Conservation (phyloP, 2,113 vertebrate species). For the Scatophagus argus region DNA sequence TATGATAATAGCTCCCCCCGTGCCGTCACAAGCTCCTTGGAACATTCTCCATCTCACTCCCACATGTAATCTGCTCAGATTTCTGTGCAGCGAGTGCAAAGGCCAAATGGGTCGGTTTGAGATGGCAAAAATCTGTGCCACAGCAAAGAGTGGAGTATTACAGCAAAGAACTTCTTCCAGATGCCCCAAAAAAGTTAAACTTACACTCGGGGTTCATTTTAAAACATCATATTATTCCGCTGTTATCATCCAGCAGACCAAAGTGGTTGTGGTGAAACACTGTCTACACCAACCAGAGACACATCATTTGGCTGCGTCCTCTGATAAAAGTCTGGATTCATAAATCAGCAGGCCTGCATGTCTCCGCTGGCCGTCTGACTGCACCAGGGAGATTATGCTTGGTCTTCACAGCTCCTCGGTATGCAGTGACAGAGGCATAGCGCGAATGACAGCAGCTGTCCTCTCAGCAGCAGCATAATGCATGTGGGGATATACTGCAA, state of each 20-base stretch:
- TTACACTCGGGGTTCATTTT: not conserved
- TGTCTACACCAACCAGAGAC: not conserved
- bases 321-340: not conserved
- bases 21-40: slow-evolving; percentile 32
- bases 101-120: slow-evolving; percentile 67
- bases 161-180: not conserved
- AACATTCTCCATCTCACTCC: slow-evolving; percentile 53
- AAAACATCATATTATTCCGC: not conserved
- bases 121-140: slow-evolving; percentile 16
- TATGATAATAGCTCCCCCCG: slow-evolving; percentile 34
- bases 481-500: slow-evolving; percentile 12
- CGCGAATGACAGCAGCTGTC: slow-evolving; percentile 47
- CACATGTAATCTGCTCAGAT: slow-evolving; percentile 54
- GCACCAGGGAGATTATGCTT: slow-evolving; percentile 14
- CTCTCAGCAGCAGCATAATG: slow-evolving; percentile 34
- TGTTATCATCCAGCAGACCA: not conserved
- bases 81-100: slow-evolving; percentile 42
- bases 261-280: not conserved
- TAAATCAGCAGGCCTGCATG: slow-evolving; percentile 14
- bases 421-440: slow-evolving; percentile 40
- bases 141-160: no score
- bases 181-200: not conserved
- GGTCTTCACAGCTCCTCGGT: slow-evolving; percentile 52
- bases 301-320: not conserved
- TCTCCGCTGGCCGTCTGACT: slow-evolving; percentile 1